A percentile compares a stretch with the other conserved stretches of the same genome.
These are phyloP conservation scores for Drosophila melanogaster DNA, from an alignment of 1,140 invertebrate species.

Conservation along the genomic window DNA sequence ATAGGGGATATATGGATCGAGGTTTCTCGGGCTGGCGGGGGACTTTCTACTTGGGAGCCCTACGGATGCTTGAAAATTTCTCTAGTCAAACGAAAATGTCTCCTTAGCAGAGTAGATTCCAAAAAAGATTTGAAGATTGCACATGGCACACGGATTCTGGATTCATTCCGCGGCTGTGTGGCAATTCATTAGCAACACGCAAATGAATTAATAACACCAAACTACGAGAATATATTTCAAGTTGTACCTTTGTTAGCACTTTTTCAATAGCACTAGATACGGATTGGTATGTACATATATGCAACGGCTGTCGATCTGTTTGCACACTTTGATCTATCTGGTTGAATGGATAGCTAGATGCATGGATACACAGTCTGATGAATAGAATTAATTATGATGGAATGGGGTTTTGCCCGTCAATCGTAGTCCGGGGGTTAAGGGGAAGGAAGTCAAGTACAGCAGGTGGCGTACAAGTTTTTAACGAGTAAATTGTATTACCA, in stretches of 20 bases:
- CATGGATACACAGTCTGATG: slow-evolving; percentile 14
- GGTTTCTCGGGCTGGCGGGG: neutral
- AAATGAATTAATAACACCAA: slow-evolving; percentile 81
- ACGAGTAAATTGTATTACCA: neutral
- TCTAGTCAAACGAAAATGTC: slow-evolving; percentile 18
- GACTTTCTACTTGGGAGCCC: slow-evolving; percentile 15
- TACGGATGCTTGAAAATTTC: slow-evolving; percentile 2
- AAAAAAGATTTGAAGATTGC: neutral
- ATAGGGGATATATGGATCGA: slow-evolving; percentile 12
- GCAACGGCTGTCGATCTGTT: slow-evolving; percentile 28
- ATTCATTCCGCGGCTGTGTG: slow-evolving; percentile 21
- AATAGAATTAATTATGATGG: slow-evolving; percentile 43
- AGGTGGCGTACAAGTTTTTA: slow-evolving; percentile 4
- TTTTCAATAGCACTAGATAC: neutral
- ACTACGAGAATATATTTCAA: slow-evolving; percentile 65
- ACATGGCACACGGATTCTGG: slow-evolving; percentile 4
- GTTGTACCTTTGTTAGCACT: slow-evolving; percentile 61
- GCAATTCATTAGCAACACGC: slow-evolving; percentile 69
- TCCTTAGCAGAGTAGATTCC: slow-evolving; percentile 8
- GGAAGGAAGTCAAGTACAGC: slow-evolving; percentile 1
- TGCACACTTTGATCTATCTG: slow-evolving; percentile 18
- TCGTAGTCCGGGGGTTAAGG: neutral
- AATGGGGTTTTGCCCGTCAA: slow-evolving; percentile 13
- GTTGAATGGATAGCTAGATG: slow-evolving; percentile 32
- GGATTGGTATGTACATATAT: neutral